Conservation (phyloP, 2,888 invertebrate genomes). For the Mechanitis messenoides region DNA sequence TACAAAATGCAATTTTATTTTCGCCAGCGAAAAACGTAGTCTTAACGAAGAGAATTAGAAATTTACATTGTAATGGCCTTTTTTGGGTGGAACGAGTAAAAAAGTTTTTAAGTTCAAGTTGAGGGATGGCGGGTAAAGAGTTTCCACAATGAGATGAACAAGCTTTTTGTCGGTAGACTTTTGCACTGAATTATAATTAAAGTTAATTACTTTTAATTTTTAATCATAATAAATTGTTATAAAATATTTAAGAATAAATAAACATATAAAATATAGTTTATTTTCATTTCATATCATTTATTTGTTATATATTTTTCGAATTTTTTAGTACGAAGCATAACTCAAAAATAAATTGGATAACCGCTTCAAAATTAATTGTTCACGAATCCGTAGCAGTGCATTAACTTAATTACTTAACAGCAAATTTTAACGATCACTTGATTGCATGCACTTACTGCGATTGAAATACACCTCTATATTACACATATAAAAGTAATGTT, state of each 20-base stretch:
- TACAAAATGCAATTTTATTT: constrained; percentile 25
- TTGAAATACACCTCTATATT: constrained; percentile 31
- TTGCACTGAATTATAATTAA: constrained; percentile 1
- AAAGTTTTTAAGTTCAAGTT: constrained; percentile 16
- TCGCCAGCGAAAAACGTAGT: constrained; percentile 41
- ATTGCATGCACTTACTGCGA: constrained; percentile 32
- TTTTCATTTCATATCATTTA: neutral
- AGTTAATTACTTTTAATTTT: neutral
- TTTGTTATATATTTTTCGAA: constrained; percentile 7
- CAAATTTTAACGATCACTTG: constrained; percentile 35
- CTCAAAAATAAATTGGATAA: constrained; percentile 30
- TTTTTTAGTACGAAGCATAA: constrained; percentile 14
- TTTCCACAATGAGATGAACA: constrained; percentile 6
- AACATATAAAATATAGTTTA: too few relatives aligned
- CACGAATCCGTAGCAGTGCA: constrained; percentile 33
- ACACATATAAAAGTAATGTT: neutral
- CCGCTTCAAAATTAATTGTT: constrained; percentile 34
- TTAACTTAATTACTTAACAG: constrained; percentile 36
- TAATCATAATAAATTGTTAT: too few relatives aligned
- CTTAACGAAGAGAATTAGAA: constrained; percentile 61
- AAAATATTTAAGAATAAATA: too few relatives aligned
- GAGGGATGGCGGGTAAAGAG: constrained; percentile 1
- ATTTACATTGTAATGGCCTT: constrained; percentile 58
- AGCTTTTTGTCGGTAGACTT: constrained; percentile 2
- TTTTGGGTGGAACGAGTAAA: constrained; percentile 33